A percentile compares a stretch with the other conserved stretches of the same genome.
These are phyloP conservation scores for Ochropleura leucogaster DNA, from an alignment of 2,888 invertebrate species.

Conservation along the genomic window DNA sequence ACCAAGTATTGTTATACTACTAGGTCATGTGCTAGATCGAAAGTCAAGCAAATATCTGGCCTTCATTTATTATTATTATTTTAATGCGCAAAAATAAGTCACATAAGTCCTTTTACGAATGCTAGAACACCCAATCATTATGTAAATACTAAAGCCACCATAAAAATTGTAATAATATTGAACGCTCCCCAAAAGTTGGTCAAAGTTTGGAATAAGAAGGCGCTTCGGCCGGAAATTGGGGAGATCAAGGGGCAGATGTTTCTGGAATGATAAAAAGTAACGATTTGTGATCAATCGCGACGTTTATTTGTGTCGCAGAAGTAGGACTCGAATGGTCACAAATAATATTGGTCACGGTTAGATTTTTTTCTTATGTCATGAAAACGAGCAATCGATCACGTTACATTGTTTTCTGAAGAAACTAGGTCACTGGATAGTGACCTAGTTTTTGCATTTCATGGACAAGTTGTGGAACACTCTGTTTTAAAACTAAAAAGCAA, in stretches of 20 bases:
- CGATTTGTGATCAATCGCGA: conserved; percentile 54
- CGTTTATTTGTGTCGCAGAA: conserved; percentile 39
- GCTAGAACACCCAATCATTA: conserved; percentile 35
- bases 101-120: background rate
- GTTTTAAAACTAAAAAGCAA: background rate
- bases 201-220: conserved; percentile 61
- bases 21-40: background rate
- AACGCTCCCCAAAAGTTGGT: conserved; percentile 48
- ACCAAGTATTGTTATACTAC: no score
- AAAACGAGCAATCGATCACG: background rate
- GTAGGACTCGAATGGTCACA: conserved; percentile 13
- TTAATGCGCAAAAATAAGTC: background rate
- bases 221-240: conserved; percentile 58
- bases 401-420: background rate
- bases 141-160: conserved; percentile 46
- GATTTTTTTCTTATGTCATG: background rate
- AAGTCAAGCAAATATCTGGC: background rate
- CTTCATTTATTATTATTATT: no score
- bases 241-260: conserved; percentile 64
- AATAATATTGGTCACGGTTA: conserved; percentile 4
- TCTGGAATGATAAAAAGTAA: conserved; percentile 62
- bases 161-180: conserved; percentile 59
- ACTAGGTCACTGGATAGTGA: no score
- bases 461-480: background rate
- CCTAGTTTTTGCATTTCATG: background rate